A percentile compares a stretch with the other conserved stretches of the same genome.
These are phyloP conservation scores for Antheraea mylitta DNA, from an alignment of 1,140 invertebrate genomes.

Conservation along the genomic window DNA sequence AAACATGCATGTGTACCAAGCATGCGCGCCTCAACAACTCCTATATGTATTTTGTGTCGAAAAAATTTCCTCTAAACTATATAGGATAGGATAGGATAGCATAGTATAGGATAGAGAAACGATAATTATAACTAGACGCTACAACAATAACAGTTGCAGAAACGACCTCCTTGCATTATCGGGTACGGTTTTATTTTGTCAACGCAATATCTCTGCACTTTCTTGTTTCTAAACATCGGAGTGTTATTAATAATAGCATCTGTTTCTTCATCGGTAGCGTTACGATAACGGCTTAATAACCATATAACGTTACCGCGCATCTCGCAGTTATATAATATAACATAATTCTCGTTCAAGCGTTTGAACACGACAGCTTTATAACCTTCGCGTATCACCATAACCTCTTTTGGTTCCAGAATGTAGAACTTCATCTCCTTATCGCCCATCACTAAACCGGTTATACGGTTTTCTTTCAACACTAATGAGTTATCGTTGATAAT, in stretches of 20 bases:
- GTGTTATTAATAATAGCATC: constrained; percentile 17
- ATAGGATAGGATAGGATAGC: too few relatives aligned
- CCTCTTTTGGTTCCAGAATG: constrained; percentile 18
- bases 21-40: too few relatives aligned
- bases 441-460: constrained; percentile 21
- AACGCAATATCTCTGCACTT: constrained; percentile 5
- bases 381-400: background rate
- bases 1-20: too few relatives aligned
- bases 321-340: constrained; percentile 19
- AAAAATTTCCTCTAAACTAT: too few relatives aligned
- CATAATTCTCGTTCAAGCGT: constrained; percentile 21
- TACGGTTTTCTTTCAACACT: background rate
- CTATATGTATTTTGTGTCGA: too few relatives aligned
- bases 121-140: background rate
- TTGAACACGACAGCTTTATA: constrained; percentile 20
- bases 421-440: constrained; percentile 22
- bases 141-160: constrained; percentile 10
- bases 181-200: background rate
- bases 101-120: too few relatives aligned
- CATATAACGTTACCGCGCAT: constrained; percentile 19
- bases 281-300: constrained; percentile 17
- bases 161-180: constrained; percentile 3
- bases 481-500: constrained; percentile 20
- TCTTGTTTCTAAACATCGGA: constrained; percentile 4
- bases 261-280: constrained; percentile 20